Percentiles rank a stretch among this genome's conserved stretches.
Evolutionary conservation across 2,888 invertebrate species (phyloP).

Genomic region (Cabera pusaria): DNA sequence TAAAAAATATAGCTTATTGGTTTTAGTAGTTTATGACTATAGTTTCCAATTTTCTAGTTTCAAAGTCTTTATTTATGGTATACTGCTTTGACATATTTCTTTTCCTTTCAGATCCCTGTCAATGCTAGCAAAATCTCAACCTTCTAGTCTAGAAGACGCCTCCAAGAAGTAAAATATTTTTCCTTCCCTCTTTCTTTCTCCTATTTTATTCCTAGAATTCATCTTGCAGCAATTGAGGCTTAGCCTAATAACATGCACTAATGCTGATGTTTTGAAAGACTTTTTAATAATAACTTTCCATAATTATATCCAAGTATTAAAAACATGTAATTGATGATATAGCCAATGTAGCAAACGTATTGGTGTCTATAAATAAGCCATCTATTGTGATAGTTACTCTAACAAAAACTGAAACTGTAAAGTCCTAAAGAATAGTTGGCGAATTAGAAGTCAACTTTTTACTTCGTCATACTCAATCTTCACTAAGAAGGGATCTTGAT

Average conservation of each 20-base stretch:
- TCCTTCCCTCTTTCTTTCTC: conserved; percentile 31
- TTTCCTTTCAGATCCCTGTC: conserved; percentile 69
- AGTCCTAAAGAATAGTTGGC: conserved; percentile 33
- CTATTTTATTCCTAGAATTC: conserved; percentile 18
- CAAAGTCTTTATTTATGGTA: too few species aligned
- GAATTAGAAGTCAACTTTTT: conserved; percentile 21
- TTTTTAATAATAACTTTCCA: not conserved
- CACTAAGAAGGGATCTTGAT: conserved; percentile 13
- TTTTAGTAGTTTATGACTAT: too few species aligned
- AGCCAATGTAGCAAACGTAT: too few species aligned
- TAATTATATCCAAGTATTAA: conserved; percentile 1
- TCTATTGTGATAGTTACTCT: conserved; percentile 40
- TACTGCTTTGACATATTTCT: too few species aligned
- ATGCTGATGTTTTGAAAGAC: conserved; percentile 2
- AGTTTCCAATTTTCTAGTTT: too few species aligned
- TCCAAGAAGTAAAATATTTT: conserved; percentile 56
- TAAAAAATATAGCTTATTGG: too few species aligned
- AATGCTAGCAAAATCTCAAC: conserved; percentile 71
- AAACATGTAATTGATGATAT: conserved; percentile 20
- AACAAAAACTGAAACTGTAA: conserved; percentile 31
- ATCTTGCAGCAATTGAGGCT: conserved; percentile 35
- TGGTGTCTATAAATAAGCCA: conserved; percentile 31
- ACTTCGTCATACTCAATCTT: conserved; percentile 22
- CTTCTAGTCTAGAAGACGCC: conserved; percentile 62
- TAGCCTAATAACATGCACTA: conserved; percentile 27